A percentile compares a stretch with the other conserved stretches of the same genome.
Conservation (phyloP, 2,888 invertebrate genomes). For the Drosophila anomalata region DNA sequence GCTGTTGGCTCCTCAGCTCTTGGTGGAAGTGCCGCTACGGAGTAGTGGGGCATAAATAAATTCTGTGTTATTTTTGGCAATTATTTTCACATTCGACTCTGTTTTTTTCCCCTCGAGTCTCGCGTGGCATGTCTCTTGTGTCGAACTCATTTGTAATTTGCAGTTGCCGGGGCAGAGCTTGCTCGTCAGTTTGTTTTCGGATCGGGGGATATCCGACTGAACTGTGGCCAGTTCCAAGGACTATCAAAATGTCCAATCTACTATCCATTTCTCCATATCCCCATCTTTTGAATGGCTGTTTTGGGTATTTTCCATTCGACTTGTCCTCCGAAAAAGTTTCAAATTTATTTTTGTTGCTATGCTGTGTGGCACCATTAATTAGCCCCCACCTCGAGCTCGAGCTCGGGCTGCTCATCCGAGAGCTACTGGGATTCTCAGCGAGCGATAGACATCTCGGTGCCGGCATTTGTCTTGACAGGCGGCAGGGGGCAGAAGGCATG, state of each 20-base stretch:
- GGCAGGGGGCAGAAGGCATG: not conserved
- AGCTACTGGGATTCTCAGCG: slow-evolving; percentile 35
- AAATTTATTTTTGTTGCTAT: slow-evolving; percentile 44
- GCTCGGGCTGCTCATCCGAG: slow-evolving; percentile 7
- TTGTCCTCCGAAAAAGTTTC: not conserved
- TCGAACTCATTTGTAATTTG: slow-evolving; percentile 76
- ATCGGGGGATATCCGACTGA: slow-evolving; percentile 24
- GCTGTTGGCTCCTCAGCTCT: not conserved
- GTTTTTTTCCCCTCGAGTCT: slow-evolving; percentile 36
- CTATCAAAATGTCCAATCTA: not conserved
- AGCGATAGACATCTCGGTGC: slow-evolving; percentile 77
- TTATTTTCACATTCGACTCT: slow-evolving; percentile 77
- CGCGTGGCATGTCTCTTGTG: slow-evolving; percentile 18
- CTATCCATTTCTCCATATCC: not conserved
- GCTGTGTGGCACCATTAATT: slow-evolving; percentile 73
- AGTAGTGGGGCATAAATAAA: slow-evolving; percentile 73
- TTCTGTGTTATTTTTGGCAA: slow-evolving; percentile 77
- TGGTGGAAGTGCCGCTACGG: not conserved
- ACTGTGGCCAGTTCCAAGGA: not conserved
- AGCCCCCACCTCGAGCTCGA: slow-evolving; percentile 53
- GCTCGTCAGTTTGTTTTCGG: not conserved
- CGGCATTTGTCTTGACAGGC: slow-evolving; percentile 66
- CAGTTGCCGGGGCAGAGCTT: slow-evolving; percentile 40
- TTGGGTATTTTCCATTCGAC: slow-evolving; percentile 5
- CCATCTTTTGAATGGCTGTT: not conserved